Evolutionary conservation across 2,888 invertebrate species (phyloP), one percentile per base, ranked within the genome.

Genomic region (Coleophora deauratella): DNA sequence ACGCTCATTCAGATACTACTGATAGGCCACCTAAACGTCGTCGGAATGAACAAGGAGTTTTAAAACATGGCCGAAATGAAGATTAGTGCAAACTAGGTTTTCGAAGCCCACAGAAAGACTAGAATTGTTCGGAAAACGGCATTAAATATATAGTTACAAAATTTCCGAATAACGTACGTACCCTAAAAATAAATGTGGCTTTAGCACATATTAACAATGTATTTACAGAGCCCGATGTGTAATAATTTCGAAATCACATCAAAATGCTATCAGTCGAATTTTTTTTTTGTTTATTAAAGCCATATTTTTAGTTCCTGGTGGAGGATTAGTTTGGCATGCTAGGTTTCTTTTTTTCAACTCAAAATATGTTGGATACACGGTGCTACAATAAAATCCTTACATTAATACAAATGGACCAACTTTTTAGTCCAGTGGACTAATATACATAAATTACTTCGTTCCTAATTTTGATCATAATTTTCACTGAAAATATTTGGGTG

Each of bases 1-100:
- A 72, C 68, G 73, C 61, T 64, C 60, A 67, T 76, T 81, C 80
- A 82, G 79, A 78, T 80, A 80, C 79, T 77, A 67, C 62, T 62
- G 54, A 66, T 63, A 65, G 66, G 66, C 70, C 69, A 70, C 66
- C 51, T 46, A 45, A n/a, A n/a, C n/a, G 51, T 52, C 51, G 50
- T 53, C 53, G 46, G 6, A 21, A 21, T 21, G 21, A 21, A 4
- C 21, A 6, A 4, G 21, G 21, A 6, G 6, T 21, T 21, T 21
- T 6, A 21, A 21, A 21, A 21, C 21, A 21, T 4, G 21, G 6
- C 21, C 21, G 21, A 21, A 4, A 21, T 21, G 21, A 58, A 43
- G 41, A 52, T n/a, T n/a, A 11, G 51, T 44, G 47, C 50, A 55
- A 57, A 59, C 52, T 54, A 53, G 6, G 21, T 54, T 57, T 12